These are phyloP conservation scores for Mallotus villosus DNA, from an alignment of 2,797 vertebrate genomes.

Conservation along the genomic window DNA sequence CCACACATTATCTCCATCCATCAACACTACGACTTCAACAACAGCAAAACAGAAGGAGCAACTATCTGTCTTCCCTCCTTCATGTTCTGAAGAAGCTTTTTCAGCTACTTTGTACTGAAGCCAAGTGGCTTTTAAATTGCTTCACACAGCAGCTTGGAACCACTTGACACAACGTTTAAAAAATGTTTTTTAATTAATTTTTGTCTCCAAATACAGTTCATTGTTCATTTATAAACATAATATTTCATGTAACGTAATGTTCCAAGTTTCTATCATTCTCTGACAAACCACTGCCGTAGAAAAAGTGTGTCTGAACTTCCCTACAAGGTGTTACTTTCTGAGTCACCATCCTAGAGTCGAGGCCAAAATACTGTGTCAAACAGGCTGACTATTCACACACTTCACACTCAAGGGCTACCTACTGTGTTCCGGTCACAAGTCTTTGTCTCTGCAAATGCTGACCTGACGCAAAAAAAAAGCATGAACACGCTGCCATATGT, in stretches of 20 bases:
- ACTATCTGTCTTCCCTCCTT: background rate
- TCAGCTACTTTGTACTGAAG: too few relatives aligned
- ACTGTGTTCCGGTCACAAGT: background rate
- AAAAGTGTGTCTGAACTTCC: background rate
- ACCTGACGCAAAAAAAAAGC: background rate
- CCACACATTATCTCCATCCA: conserved; percentile 43
- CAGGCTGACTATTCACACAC: background rate
- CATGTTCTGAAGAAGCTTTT: background rate
- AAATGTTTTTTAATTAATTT: too few relatives aligned
- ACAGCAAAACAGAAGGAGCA: background rate
- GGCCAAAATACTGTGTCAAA: background rate
- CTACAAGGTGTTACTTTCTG: background rate
- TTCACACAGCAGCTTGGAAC: too few relatives aligned
- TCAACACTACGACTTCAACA: conserved; percentile 28
- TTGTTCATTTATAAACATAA: too few relatives aligned
- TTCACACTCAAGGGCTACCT: background rate
- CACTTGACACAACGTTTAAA: too few relatives aligned
- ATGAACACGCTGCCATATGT: background rate
- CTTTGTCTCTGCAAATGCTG: conserved; percentile 17
- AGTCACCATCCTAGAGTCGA: background rate
- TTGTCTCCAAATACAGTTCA: too few relatives aligned
- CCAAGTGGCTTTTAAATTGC: too few relatives aligned
- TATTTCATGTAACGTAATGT: too few relatives aligned
- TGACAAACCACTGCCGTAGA: too few relatives aligned
- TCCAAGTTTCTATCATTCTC: too few relatives aligned